These are phyloP conservation scores for Cataglyphis rosenhaueri DNA, from an alignment of 2,888 invertebrate genomes.

Conservation along the genomic window DNA sequence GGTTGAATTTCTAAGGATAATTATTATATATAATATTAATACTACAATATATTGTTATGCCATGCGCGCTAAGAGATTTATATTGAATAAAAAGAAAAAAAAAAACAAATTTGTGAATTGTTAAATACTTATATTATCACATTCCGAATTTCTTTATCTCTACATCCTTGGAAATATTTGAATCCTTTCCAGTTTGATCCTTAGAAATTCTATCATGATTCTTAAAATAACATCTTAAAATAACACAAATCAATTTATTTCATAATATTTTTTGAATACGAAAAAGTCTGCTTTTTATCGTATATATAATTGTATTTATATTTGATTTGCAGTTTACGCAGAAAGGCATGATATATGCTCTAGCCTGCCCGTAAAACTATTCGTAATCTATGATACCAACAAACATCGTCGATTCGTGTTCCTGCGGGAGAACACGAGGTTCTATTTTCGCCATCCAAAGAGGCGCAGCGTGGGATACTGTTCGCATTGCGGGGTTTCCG, in stretches of 20 bases:
- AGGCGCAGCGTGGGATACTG: conserved; percentile 71
- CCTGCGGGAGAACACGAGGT: conserved; percentile 76
- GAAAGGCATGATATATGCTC: not conserved
- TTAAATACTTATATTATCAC: not conserved
- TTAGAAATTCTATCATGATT: not conserved
- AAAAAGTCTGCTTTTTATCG: not conserved
- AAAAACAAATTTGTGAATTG: not conserved
- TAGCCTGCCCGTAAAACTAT: not conserved
- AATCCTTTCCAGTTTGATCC: not conserved
- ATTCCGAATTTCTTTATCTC: not conserved
- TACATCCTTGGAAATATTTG: not conserved
- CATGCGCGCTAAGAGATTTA: not conserved
- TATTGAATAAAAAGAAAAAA: conserved; percentile 38
- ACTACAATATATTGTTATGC: not conserved
- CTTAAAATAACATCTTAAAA: not conserved
- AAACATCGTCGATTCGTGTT: conserved; percentile 43
- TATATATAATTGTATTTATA: not conserved
- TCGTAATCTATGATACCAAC: not conserved
- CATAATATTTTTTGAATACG: not conserved
- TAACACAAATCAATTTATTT: not conserved
- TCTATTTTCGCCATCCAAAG: conserved; percentile 82
- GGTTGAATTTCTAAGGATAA: not conserved
- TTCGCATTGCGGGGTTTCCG: conserved; percentile 70
- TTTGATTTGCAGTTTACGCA: not conserved
- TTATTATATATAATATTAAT: not conserved